phyloP scores from a whole-genome alignment of 2,113 vertebrate species.

The Alligator sinensis region DNA sequence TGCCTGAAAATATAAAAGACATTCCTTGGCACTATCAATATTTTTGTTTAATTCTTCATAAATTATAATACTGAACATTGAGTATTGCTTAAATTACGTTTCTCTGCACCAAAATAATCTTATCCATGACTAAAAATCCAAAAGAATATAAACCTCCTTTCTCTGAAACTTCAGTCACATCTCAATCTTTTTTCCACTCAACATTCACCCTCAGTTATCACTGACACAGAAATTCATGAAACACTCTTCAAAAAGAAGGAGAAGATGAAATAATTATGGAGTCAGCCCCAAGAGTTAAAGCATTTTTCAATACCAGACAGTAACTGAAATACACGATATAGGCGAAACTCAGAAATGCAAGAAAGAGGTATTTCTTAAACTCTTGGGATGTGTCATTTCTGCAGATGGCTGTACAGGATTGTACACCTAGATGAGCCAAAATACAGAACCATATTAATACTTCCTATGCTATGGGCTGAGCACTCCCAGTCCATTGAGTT shows the following conservation, averaged over 20 bases:
- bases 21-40: background rate
- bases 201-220: background rate
- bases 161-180: conserved; percentile 9
- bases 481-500: background rate
- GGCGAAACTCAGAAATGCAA: background rate
- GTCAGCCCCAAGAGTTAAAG: background rate
- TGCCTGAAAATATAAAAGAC: background rate
- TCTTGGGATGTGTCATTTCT: background rate
- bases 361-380: background rate
- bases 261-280: conserved; percentile 36
- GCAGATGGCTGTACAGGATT: background rate
- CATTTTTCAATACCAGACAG: background rate
- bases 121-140: background rate
- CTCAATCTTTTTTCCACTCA: background rate
- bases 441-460: background rate
- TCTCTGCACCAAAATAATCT: conserved; percentile 1
- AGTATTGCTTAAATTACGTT: conserved; percentile 6
- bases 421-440: background rate
- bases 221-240: conserved; percentile 41
- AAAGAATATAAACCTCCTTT: conserved; percentile 30
- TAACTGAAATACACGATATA: background rate
- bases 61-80: background rate
- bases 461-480: background rate
- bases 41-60: background rate
- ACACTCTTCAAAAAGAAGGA: conserved; percentile 40